Percentiles rank a stretch among this genome's conserved stretches.
These are phyloP conservation scores for Drosophila ananassae DNA, from an alignment of 1,140 invertebrate species.

Conservation along the genomic window DNA sequence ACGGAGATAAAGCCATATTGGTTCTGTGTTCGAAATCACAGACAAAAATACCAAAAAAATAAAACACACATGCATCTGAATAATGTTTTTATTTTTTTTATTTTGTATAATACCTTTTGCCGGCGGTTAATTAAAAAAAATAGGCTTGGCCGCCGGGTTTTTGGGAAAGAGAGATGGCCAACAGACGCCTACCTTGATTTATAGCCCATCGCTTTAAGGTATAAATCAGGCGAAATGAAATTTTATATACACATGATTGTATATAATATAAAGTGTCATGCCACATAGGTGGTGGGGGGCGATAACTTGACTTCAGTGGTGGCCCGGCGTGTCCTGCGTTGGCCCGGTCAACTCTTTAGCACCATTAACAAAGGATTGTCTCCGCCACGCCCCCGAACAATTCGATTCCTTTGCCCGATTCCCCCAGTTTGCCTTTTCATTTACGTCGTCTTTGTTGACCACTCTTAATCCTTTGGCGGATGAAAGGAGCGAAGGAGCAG, in stretches of 20 bases:
- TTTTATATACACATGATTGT: constrained; percentile 31
- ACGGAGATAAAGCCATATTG: constrained; percentile 28
- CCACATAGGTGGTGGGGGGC: neutral
- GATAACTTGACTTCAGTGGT: constrained; percentile 24
- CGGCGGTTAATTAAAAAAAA: constrained; percentile 73
- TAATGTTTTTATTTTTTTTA: constrained; percentile 5
- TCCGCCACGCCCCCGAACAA: neutral
- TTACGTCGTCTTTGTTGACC: constrained; percentile 69
- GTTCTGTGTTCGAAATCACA: constrained; percentile 19
- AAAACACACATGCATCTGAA: constrained; percentile 14
- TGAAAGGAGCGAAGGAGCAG: constrained; percentile 13
- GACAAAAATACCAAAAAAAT: constrained; percentile 9
- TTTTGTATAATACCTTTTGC: constrained; percentile 45
- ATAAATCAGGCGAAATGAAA: constrained; percentile 70
- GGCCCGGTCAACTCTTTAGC: constrained; percentile 68
- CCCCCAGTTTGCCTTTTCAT: constrained; percentile 46
- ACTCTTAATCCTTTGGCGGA: constrained; percentile 65
- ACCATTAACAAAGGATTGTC: constrained; percentile 72
- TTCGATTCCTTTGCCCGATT: constrained; percentile 8
- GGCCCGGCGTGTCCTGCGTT: constrained; percentile 7
- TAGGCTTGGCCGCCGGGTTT: constrained; percentile 56
- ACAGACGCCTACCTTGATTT: constrained; percentile 70
- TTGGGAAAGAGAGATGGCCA: neutral
- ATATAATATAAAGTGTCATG: constrained; percentile 37
- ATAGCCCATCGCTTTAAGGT: constrained; percentile 55